Evolutionary conservation across 2,113 vertebrate genomes (phyloP), one percentile per base, ranked within the genome.

Genomic region (Regulus satrapa): DNA sequence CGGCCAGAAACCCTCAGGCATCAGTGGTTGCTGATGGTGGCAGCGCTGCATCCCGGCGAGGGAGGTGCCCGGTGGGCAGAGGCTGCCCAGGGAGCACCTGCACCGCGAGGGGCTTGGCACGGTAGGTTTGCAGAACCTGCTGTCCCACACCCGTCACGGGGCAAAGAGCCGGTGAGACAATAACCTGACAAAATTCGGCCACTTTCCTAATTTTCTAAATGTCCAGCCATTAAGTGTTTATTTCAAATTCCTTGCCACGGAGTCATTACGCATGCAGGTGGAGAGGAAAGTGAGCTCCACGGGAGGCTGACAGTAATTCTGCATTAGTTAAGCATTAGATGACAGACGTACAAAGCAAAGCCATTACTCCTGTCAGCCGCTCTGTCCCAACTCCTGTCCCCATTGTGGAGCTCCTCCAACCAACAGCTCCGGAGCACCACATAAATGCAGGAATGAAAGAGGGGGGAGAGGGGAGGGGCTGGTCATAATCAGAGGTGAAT

Each of bases 321-420:
- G 91, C 94, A 95, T 96, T 97, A 96, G 96, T 95, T 95, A 96
- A 95, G 94, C 94, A 92, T 95, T 96, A 96, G 95, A 81, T 95
- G 96, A 97, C 96, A 96, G 96, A 93, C 86, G 80, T 96, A 95
- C 89, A 96, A 97, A 96, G 91, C 95, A 93, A 96, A 97, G 85
- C 89, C 85, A 95, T 95, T 95, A 96, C 96, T 96, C 94, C 81
- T 85, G 31, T 94, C 95, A 91, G 85, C 88, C 14, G 2, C 83
- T 78, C 71, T 96, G 96, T 92, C 94, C 94, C 21, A 21, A 59
- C 85, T 93, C 88, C 84, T 86, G 71, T 72, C 85, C 84, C 92
- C 56, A 74, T 92, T 96, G 88, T 94, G 83, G 63, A 82, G 91
- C 63, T 95, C 89, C 88, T 93, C 78, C 92, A 96, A 85, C 84